Percentiles rank a stretch among this genome's conserved stretches.
These are phyloP conservation scores for Sorex fumeus DNA, from an alignment of 2,113 vertebrate genomes.

Conservation along the genomic window DNA sequence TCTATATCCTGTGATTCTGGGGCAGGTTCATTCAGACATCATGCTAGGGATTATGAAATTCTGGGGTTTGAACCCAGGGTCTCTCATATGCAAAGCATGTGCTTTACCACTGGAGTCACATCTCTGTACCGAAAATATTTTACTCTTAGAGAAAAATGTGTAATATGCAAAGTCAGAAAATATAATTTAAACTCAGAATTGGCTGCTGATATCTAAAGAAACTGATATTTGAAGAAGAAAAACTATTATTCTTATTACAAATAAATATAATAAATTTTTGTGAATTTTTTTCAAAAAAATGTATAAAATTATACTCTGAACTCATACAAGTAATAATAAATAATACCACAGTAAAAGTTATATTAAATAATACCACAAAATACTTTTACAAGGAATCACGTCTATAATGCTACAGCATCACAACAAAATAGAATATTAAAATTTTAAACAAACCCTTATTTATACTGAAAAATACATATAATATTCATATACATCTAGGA, in stretches of 20 bases:
- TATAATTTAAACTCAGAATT: conserved; percentile 39
- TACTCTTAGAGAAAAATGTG: neutral
- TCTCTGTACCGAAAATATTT: no score
- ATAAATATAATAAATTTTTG: neutral
- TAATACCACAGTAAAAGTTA: neutral
- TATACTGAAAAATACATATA: conserved; percentile 57
- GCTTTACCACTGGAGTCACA: no score
- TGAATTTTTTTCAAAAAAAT: conserved; percentile 46
- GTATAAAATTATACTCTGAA: neutral
- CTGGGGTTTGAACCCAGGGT: no score
- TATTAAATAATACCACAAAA: neutral
- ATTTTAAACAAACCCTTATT: conserved; percentile 46
- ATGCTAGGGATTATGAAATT: no score
- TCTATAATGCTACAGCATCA: neutral
- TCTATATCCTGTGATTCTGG: no score
- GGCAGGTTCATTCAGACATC: no score
- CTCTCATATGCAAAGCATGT: no score
- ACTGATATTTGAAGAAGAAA: neutral
- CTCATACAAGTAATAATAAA: neutral
- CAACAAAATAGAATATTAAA: conserved; percentile 52
- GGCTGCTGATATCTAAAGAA: neutral
- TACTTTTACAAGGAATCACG: neutral
- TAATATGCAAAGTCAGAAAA: conserved; percentile 39
- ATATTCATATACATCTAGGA: neutral
- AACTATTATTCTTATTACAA: neutral